phyloP scores from a whole-genome alignment of 2,113 vertebrate species.

The Oxyruncus cristatus region DNA sequence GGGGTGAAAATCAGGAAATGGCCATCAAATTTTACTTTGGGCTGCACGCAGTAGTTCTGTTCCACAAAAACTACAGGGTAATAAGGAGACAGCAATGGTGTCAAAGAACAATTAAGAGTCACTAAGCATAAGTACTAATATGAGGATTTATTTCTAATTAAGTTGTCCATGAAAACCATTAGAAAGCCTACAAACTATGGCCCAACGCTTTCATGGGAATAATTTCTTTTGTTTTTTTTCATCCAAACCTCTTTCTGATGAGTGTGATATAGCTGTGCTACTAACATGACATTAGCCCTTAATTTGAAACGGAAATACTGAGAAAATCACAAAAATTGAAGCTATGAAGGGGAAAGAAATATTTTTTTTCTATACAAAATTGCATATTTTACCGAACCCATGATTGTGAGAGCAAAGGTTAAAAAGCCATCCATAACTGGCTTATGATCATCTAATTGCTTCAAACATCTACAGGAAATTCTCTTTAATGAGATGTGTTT shows the following conservation, averaged over 20 bases:
- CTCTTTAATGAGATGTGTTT: not conserved
- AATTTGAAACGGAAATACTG: not conserved
- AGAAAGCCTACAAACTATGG: not conserved
- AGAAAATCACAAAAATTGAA: not conserved
- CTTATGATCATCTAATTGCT: not conserved
- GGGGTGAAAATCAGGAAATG: not conserved
- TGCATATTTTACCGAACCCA: not conserved
- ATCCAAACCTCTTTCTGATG: not conserved
- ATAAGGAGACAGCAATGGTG: not conserved
- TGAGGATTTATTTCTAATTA: not conserved
- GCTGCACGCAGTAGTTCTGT: not conserved
- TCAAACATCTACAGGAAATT: not conserved
- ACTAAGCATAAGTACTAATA: not conserved
- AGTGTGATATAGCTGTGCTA: not conserved
- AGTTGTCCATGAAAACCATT: not conserved
- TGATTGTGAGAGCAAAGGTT: not conserved
- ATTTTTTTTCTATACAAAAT: not conserved
- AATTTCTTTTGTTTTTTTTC: rapidly evolving
- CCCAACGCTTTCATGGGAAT: not conserved
- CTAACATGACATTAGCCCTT: not conserved
- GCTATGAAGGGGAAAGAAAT: not conserved
- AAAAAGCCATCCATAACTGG: not conserved
- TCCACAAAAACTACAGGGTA: not conserved
- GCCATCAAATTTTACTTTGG: not conserved
- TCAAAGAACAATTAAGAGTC: not conserved